Conservation (phyloP, 2,888 invertebrate species). For the Synergus japonicus region DNA sequence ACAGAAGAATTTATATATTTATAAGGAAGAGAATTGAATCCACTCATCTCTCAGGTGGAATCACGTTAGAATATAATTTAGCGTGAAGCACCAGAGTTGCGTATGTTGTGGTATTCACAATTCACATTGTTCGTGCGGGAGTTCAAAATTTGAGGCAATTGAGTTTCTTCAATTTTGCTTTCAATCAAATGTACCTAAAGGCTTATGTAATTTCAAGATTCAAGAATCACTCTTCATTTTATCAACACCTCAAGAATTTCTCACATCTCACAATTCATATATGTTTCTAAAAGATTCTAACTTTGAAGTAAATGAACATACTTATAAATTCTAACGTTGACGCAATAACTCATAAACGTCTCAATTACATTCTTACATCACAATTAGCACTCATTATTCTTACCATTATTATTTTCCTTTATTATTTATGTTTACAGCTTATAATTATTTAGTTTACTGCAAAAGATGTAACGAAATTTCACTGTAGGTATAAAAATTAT, state of each 20-base stretch:
- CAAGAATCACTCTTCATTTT: slow-evolving; percentile 16
- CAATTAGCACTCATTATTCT: neutral
- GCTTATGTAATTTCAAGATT: slow-evolving; percentile 23
- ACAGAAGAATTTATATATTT: neutral
- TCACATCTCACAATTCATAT: slow-evolving; percentile 24
- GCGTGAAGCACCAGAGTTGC: slow-evolving; percentile 22
- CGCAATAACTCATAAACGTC: slow-evolving; percentile 11
- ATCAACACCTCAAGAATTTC: slow-evolving; percentile 29
- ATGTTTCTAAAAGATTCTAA: slow-evolving; percentile 1
- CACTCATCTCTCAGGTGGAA: neutral
- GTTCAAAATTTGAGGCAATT: slow-evolving; percentile 38
- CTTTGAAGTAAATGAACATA: slow-evolving; percentile 3
- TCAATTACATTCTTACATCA: slow-evolving; percentile 15
- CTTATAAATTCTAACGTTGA: slow-evolving; percentile 8
- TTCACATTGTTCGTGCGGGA: slow-evolving; percentile 21
- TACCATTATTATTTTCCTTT: slow-evolving; percentile 14
- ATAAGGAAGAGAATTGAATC: neutral
- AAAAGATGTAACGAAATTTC: neutral
- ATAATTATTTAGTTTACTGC: neutral
- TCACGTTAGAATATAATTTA: slow-evolving; percentile 29
- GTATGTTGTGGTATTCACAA: slow-evolving; percentile 27
- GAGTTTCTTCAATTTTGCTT: slow-evolving; percentile 38
- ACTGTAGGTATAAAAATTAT: neutral
- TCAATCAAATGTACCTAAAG: slow-evolving; percentile 34
- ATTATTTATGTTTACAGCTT: neutral